Base-by-base conservation (phyloP, 2,797 vertebrate species). In the Bradypodion pumilum region DNA sequence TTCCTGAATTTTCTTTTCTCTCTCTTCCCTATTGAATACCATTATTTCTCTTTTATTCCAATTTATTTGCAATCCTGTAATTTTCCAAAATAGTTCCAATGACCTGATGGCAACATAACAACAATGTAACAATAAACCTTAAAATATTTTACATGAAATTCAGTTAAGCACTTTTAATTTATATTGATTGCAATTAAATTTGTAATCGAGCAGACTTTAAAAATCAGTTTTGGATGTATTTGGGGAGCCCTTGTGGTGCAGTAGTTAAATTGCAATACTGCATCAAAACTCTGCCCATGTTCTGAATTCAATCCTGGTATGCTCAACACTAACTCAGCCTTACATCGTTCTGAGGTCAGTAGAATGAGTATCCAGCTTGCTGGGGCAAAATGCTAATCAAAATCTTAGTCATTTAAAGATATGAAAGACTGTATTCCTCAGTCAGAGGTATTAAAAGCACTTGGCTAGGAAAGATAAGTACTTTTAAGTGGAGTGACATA, bases 401-500 rank as follows among this genome's bases (percentile, higher is more conserved):
- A 93, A 62, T 1, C 3, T 81, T 82, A 73, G 4, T 10, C 19
- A 82, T 63, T 1, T 27, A 42, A 23, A 5, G 44, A 32, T 15
- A 62, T 72, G 19, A 85, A 88, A 82, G 13, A 73, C 44, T 80
- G 52, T 56, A 77, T 66, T 37, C 32, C 37, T 66, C 88, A 25
- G 21, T 84, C 82, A 80, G 65, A 29, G 78, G 27, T 81, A 90
- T 85, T 87, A 84, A 89, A 29, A 91, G 84, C 81, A 83, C 83
- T 85, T 2, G 12, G 74, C 80, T 78, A 83, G 80, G 90, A 90
- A 92, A 93, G 87, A 85, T 69, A 90, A 92, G 80, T 65, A 85
- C 75, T 79, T 81, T 75, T 56, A 70, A 85, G 84, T 46, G 32
- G 79, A 88, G 80, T 49, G 19, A 74, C 87, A 63, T 92, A 90